A percentile compares a stretch with the other conserved stretches of the same genome.
Evolutionary conservation across 1,140 invertebrate species (phyloP).

Genomic region (Eubasilissa regina): DNA sequence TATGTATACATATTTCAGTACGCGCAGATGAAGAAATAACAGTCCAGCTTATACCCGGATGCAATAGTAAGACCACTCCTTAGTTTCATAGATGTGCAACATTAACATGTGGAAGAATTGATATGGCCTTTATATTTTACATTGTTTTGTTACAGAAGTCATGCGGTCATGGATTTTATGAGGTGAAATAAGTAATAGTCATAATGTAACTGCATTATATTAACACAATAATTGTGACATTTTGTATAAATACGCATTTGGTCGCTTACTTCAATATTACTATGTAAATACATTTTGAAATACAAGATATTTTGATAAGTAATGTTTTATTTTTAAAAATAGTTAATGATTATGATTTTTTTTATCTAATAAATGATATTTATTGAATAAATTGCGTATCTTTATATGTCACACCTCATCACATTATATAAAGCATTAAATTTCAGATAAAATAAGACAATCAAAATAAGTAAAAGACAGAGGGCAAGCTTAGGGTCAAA

Average conservation of each 20-base stretch:
- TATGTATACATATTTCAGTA: conserved; percentile 64
- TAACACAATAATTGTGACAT: conserved; percentile 55
- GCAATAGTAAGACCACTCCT: conserved; percentile 67
- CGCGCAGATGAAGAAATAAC: conserved; percentile 69
- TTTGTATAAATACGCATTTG: conserved; percentile 58
- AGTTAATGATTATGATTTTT: conserved; percentile 1
- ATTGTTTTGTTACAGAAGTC: conserved; percentile 70
- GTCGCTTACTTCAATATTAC: conserved; percentile 52
- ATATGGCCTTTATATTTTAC: conserved; percentile 43
- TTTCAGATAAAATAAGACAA: too few relatives aligned
- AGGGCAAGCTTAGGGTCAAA: too few relatives aligned
- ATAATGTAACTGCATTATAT: conserved; percentile 50
- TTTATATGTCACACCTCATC: background rate
- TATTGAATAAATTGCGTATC: background rate
- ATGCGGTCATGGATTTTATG: conserved; percentile 72
- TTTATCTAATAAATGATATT: background rate
- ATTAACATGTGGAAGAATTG: background rate
- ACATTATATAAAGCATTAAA: too few relatives aligned
- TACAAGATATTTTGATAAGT: conserved; percentile 59
- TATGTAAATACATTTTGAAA: conserved; percentile 55
- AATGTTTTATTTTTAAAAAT: conserved; percentile 20
- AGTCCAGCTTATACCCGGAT: conserved; percentile 69
- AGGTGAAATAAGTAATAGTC: conserved; percentile 61
- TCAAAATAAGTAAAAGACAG: too few relatives aligned
- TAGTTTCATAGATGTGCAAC: background rate